Evolutionary conservation across 1,140 invertebrate genomes (phyloP), one percentile per base, ranked within the genome.

Genomic region (Sogatella furcifera): DNA sequence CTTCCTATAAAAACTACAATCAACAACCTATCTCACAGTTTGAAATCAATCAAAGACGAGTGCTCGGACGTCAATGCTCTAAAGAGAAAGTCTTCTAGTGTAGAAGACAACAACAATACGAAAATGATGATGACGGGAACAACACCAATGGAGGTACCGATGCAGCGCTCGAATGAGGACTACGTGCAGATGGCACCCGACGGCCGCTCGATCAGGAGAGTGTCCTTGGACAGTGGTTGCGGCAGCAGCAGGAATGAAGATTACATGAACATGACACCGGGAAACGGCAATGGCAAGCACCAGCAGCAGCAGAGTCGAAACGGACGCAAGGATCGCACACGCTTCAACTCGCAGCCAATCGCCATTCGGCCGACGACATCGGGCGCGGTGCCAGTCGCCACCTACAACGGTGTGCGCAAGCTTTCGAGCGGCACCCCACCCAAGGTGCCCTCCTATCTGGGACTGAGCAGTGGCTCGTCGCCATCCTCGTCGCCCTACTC

Each of bases 151-250:
- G 72, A 75, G 65, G 71, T 76, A 55, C 74, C 72, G 5, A 11
- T 13, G 11, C 70, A 74, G n/a, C 72, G 72, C 49, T 69, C 74
- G 5, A 73, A 72, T 1, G 81, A 82, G 19, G 80, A 80, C 38
- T 84, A 84, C 64, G 78, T 84, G 1, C 80, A 83, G 61, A 84
- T 84, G 81, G 74, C 76, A 0, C 34, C 34, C 34, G 78, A 66
- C 64, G 60, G 63, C 6, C 67, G 69, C 55, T 66, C 65, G 28
- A 69, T 70, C 57, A 68, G 68, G 62, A 60, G 69, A 64, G 62
- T 55, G 65, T 65, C 68, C 62, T 22, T 61, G n/a, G 62, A 64
- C 22, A 64, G 68, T 62, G 63, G 68, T 41, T 64, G 64, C 21
- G 53, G 60, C 8, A 55, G 60, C 49, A 53, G 34, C 38, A 52